Evolutionary conservation across 2,113 vertebrate species (phyloP).

Genomic region (Serinus canaria): DNA sequence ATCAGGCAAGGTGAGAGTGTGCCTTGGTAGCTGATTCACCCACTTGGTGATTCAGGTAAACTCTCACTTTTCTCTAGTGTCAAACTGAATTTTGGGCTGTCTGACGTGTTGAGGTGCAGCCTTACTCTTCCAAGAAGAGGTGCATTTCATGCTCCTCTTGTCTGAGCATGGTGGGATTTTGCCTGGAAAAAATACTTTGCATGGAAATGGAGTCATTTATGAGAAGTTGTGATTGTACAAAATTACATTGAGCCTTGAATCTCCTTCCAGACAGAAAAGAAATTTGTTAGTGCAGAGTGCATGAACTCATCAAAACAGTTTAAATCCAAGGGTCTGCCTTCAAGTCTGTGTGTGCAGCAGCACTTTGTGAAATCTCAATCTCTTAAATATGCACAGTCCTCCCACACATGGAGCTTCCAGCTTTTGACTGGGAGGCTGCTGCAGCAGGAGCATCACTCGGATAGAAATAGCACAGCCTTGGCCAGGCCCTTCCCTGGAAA

Average conservation of each 20-base stretch:
- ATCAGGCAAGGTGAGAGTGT: background rate
- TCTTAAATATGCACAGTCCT: background rate
- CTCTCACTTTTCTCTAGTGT: background rate
- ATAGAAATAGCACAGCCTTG: background rate
- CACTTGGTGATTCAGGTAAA: background rate
- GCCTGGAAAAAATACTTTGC: background rate
- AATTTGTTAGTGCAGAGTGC: background rate
- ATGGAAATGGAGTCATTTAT: background rate
- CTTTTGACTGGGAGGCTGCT: background rate
- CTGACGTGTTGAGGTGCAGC: background rate
- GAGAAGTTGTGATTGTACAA: background rate
- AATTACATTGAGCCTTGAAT: background rate
- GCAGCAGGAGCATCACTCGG: background rate
- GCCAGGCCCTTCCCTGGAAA: background rate
- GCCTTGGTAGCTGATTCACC: background rate
- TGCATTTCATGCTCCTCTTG: background rate
- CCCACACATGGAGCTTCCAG: background rate
- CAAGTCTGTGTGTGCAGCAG: background rate
- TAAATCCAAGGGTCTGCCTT: background rate
- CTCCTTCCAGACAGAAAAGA: background rate
- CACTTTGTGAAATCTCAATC: background rate
- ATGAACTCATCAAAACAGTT: slow-evolving; percentile 1
- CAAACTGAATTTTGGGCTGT: background rate
- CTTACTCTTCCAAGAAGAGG: background rate
- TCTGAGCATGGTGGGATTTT: background rate